Conservation (phyloP, 2,888 invertebrate species). For the Nowickia ferox region DNA sequence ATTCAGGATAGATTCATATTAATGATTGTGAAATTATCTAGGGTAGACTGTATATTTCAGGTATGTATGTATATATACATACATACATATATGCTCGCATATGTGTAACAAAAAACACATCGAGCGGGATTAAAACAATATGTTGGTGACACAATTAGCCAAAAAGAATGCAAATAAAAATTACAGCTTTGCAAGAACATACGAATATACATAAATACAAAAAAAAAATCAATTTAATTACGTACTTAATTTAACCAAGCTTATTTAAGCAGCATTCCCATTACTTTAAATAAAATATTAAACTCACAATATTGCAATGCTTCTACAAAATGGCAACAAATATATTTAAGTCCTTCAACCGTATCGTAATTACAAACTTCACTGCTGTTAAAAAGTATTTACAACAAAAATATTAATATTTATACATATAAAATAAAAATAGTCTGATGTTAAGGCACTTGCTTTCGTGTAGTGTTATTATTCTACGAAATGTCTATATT, state of each 20-base stretch:
- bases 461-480: too few relatives aligned
- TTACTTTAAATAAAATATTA: background rate
- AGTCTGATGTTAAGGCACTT: background rate
- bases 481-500: too few relatives aligned
- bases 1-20: too few relatives aligned
- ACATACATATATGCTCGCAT: too few relatives aligned
- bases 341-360: background rate
- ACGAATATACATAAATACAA: background rate
- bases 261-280: background rate
- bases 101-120: too few relatives aligned
- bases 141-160: constrained; percentile 44
- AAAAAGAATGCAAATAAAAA: constrained; percentile 9
- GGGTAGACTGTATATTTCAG: too few relatives aligned
- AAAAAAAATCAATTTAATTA: constrained; percentile 19
- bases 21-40: too few relatives aligned
- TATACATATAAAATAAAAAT: background rate
- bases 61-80: constrained; percentile 24
- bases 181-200: background rate
- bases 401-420: constrained; percentile 1
- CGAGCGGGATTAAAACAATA: constrained; percentile 28
- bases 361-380: background rate
- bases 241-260: constrained; percentile 17
- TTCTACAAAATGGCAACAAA: background rate
- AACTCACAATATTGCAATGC: background rate
- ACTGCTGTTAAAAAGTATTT: background rate